phyloP scores from a whole-genome alignment of 64 coral and sea anemone species.

The Stichodactyla mertensii region DNA sequence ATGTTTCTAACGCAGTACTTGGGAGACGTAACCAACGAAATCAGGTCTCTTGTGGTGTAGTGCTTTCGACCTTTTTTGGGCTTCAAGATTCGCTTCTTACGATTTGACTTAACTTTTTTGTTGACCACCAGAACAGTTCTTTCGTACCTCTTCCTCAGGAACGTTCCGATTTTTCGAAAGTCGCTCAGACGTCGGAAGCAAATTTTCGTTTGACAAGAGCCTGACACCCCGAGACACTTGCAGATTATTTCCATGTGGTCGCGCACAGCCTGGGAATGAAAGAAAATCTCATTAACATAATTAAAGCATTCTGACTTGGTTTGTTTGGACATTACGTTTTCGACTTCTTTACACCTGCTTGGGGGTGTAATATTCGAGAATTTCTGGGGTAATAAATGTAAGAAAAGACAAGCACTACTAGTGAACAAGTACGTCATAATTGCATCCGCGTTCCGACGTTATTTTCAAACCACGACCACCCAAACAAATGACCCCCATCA shows the following conservation, averaged over 20 bases:
- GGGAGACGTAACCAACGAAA: conserved; percentile 44
- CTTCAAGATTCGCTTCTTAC: conserved; percentile 27
- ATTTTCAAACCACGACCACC: too few species aligned
- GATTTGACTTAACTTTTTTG: neutral
- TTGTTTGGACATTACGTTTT: neutral
- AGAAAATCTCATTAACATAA: conserved; percentile 11
- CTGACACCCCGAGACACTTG: conserved; percentile 78
- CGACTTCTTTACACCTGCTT: too few species aligned
- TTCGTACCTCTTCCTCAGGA: conserved; percentile 57
- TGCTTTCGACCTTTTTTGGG: conserved; percentile 11
- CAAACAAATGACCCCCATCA: too few species aligned
- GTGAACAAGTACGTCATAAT: too few species aligned
- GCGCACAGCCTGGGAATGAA: conserved; percentile 61
- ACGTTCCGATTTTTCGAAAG: conserved; percentile 42
- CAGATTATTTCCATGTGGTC: conserved; percentile 60
- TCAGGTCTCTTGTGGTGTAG: conserved; percentile 48
- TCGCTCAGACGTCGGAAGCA: conserved; percentile 73
- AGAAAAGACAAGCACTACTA: too few species aligned
- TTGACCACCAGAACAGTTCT: conserved; percentile 27
- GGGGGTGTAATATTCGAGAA: too few species aligned
- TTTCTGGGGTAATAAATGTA: too few species aligned
- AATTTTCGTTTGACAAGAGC: conserved; percentile 50
- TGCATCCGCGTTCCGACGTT: too few species aligned
- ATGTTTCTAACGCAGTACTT: conserved; percentile 49
- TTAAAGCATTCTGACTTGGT: neutral